Base-by-base conservation (phyloP, 2,113 vertebrate genomes). In the Hydropotes inermis region DNA sequence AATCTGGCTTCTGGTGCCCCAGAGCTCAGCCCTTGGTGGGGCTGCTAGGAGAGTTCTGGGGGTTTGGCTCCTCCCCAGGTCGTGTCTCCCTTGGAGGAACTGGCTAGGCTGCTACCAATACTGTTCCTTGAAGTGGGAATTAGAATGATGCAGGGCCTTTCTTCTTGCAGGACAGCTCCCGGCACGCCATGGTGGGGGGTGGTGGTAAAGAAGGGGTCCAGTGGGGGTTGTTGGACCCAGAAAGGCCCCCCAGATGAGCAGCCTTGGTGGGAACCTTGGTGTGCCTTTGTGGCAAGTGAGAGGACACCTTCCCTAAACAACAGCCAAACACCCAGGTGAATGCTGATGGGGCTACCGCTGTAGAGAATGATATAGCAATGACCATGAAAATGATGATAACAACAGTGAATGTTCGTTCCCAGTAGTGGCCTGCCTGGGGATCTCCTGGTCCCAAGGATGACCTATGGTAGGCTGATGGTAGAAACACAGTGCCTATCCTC, bases 81-180 rank as follows among this genome's bases (percentile, higher is more conserved):
- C 5, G 2, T 39, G 0, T 39, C 25, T 55, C 30, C 61, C 83
- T 39, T 21, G 43, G 70, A 91, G 70, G 76, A 78, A 55, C 83
- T 83, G 83, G 78, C 70, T 95, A 76, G 85, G 74, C 79, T 82
- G 81, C 15, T 9, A 5, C 14, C 82, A 50, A 54, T 54, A 28
- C 87, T 76, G 84, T 64, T 97, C 30, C 43, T 50, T 16, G 30
- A 39, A 88, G 90, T 36, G 61, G 89, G 78, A 89, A 52, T 94
- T 76, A 83, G 52, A 94, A 74, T 85, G 64, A 94, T 87, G 96
- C 55, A 45, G 58, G 67, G 83, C 67, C 52, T 94, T 83, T 89
- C 87, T 94, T 50, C 52, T 85, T 96, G 54, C 76, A 25, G 57
- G 28, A 39, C 70, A 64, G 58, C 79, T 91, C 58, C 86, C 60